A percentile compares a stretch with the other conserved stretches of the same genome.
Conservation (phyloP, 2,797 vertebrate genomes). For the Myotis daubentonii region DNA sequence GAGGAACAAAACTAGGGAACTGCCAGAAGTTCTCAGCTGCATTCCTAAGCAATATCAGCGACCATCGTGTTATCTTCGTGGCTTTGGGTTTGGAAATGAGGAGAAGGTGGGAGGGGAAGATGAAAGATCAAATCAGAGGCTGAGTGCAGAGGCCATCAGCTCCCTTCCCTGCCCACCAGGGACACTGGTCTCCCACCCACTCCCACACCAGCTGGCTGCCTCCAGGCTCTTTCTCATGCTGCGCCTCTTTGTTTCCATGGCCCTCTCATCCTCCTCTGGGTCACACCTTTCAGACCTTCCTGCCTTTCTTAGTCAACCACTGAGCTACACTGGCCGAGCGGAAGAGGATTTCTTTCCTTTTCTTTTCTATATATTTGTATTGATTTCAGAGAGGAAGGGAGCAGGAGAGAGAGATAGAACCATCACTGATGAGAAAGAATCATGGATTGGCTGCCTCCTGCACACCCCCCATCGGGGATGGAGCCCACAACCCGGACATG, state of each 20-base stretch:
- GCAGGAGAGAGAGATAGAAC: background rate
- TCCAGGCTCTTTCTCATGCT: too few relatives aligned
- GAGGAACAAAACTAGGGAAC: background rate
- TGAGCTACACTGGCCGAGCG: too few relatives aligned
- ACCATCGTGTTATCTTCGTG: rapidly evolving
- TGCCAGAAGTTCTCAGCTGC: background rate
- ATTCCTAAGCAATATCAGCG: background rate
- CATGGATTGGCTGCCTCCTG: background rate
- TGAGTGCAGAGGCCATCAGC: background rate
- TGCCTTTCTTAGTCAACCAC: too few relatives aligned
- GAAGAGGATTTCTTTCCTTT: background rate
- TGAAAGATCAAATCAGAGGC: background rate
- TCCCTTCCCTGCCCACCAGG: background rate
- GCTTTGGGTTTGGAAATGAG: background rate
- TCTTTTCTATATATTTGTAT: too few relatives aligned
- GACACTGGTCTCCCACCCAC: too few relatives aligned
- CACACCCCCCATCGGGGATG: background rate
- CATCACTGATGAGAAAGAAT: background rate
- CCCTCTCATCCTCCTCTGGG: too few relatives aligned
- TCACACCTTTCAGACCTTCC: too few relatives aligned
- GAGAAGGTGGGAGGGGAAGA: background rate
- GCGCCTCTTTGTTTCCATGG: too few relatives aligned
- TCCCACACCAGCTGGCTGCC: too few relatives aligned
- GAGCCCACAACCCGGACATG: background rate
- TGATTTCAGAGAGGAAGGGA: background rate